Conservation (phyloP, 2,113 vertebrate species). For the Petaurus breviceps region DNA sequence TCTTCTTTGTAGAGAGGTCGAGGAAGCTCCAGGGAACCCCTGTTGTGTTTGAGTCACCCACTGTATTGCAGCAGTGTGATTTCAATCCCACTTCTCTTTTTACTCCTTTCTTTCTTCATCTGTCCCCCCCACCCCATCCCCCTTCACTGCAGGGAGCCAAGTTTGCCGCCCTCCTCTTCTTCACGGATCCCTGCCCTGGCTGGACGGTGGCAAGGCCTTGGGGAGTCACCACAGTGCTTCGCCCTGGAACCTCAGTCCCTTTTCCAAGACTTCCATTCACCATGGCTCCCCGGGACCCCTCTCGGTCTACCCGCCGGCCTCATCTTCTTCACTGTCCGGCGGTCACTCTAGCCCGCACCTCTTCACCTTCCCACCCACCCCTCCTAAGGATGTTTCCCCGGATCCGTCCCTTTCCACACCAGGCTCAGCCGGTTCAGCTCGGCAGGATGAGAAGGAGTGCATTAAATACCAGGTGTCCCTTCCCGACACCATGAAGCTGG, state of each 20-base stretch:
- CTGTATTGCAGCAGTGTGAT: not conserved
- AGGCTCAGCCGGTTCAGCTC: slow-evolving; percentile 89
- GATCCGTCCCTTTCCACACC: slow-evolving; percentile 95
- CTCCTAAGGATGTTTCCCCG: slow-evolving; percentile 98
- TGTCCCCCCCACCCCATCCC: not conserved
- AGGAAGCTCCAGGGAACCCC: not conserved
- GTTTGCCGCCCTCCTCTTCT: slow-evolving; percentile 97
- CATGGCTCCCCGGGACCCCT: slow-evolving; percentile 96
- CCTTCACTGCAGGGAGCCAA: slow-evolving; percentile 90
- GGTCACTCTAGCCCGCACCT: slow-evolving; percentile 98
- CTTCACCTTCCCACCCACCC: slow-evolving; percentile 98
- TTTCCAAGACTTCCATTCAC: slow-evolving; percentile 96
- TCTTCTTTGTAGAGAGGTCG: not conserved
- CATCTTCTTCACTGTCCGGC: slow-evolving; percentile 93
- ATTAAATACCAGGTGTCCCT: slow-evolving; percentile 98
- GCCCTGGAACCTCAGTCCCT: slow-evolving; percentile 98
- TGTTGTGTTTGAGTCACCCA: not conserved
- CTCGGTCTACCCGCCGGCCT: slow-evolving; percentile 95
- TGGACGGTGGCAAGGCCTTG: slow-evolving; percentile 96
- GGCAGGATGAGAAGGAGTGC: slow-evolving; percentile 98
- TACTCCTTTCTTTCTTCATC: not conserved
- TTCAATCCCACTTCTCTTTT: slow-evolving; percentile 33
- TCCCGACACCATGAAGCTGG: slow-evolving; percentile 97
- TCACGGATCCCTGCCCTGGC: slow-evolving; percentile 96
- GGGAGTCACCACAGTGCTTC: slow-evolving; percentile 94